phyloP scores from a whole-genome alignment of 2,888 invertebrate genomes.

The Brenthis daphne region DNA sequence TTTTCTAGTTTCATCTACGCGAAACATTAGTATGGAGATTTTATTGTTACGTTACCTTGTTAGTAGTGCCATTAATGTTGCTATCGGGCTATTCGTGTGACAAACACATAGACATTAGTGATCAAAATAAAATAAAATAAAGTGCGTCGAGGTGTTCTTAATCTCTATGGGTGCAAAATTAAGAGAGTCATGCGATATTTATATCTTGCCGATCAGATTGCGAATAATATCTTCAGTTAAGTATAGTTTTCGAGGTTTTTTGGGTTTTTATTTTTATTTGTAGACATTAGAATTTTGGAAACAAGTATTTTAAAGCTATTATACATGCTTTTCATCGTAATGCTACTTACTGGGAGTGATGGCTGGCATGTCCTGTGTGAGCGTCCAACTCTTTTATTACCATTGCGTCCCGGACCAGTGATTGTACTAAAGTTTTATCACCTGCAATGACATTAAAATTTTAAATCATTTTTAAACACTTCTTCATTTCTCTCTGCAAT shows the following conservation, averaged over 20 bases:
- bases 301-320: slow-evolving; percentile 39
- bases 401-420: slow-evolving; percentile 94
- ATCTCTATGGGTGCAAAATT: slow-evolving; percentile 37
- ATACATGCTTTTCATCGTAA: slow-evolving; percentile 54
- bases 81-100: slow-evolving; percentile 95
- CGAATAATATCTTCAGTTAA: slow-evolving; percentile 13
- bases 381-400: slow-evolving; percentile 93
- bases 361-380: slow-evolving; percentile 84
- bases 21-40: slow-evolving; percentile 53
- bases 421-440: slow-evolving; percentile 95
- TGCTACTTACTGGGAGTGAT: slow-evolving; percentile 90
- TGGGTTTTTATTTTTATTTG: slow-evolving; percentile 19
- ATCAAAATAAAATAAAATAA: slow-evolving; percentile 51
- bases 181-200: slow-evolving; percentile 33
- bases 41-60: slow-evolving; percentile 89
- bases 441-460: slow-evolving; percentile 79
- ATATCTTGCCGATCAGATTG: slow-evolving; percentile 10
- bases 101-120: slow-evolving; percentile 83
- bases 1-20: slow-evolving; percentile 52
- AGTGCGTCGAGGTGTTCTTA: slow-evolving; percentile 38
- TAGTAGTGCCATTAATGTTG: slow-evolving; percentile 96
- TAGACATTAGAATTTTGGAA: slow-evolving; percentile 5
- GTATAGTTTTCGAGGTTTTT: slow-evolving; percentile 20
- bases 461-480: no score
- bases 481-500: no score